Conservation (phyloP, 2,888 invertebrate species). For the Trichogramma dendrolimi region DNA sequence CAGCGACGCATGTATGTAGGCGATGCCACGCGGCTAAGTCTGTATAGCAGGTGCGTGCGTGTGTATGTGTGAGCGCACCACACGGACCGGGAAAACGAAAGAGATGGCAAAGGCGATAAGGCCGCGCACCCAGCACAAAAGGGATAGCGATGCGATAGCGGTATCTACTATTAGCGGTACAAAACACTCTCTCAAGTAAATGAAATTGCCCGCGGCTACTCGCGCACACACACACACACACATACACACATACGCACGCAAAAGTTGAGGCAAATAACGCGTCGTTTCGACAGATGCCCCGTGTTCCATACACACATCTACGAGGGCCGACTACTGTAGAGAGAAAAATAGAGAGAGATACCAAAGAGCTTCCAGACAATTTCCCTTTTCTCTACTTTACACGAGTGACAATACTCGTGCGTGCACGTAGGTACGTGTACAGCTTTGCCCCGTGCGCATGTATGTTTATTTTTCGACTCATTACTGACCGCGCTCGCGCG, state of each 20-base stretch:
- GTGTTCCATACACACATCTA: background rate
- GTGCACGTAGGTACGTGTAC: too few relatives aligned
- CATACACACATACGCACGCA: slow-evolving; percentile 5
- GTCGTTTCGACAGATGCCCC: slow-evolving; percentile 14
- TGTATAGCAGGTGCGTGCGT: background rate
- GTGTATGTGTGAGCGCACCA: too few relatives aligned
- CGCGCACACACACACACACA: slow-evolving; percentile 25
- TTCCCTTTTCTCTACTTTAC: too few relatives aligned
- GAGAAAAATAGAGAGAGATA: too few relatives aligned
- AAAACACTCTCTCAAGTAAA: slow-evolving; percentile 33
- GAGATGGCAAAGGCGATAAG: background rate
- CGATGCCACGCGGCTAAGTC: background rate
- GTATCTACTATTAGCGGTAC: slow-evolving; percentile 25
- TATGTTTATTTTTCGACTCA: slow-evolving; percentile 23
- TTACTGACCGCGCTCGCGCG: slow-evolving; percentile 15
- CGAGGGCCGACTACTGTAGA: too few relatives aligned
- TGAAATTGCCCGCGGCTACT: slow-evolving; percentile 32
- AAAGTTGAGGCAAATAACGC: background rate
- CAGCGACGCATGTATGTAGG: too few relatives aligned
- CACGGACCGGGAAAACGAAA: background rate
- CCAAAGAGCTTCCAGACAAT: too few relatives aligned
- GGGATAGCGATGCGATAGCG: too few relatives aligned
- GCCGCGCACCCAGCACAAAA: background rate
- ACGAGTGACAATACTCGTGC: too few relatives aligned
- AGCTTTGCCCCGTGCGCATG: background rate